Conservation (phyloP, 1,140 invertebrate genomes). For the Pogonus chalceus region DNA sequence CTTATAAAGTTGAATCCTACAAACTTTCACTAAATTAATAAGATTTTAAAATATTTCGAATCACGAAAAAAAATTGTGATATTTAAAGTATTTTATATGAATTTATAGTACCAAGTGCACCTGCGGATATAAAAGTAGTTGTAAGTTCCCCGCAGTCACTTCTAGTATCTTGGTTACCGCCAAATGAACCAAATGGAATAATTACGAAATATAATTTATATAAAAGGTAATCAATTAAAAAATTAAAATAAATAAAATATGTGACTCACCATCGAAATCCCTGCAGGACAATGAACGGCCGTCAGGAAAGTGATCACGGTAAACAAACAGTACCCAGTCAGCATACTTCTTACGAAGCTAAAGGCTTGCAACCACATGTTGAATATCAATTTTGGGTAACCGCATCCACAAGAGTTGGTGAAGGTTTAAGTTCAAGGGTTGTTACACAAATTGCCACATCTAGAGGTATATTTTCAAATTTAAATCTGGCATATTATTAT, state of each 20-base stretch:
- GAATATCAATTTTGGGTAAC: conserved; percentile 77
- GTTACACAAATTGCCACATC: conserved; percentile 48
- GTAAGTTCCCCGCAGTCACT: conserved; percentile 63
- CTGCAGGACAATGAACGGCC: conserved; percentile 49
- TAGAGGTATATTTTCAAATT: conserved; percentile 33
- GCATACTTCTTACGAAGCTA: conserved; percentile 54
- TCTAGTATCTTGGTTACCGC: conserved; percentile 70
- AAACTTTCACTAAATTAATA: neutral
- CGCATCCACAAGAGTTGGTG: conserved; percentile 62
- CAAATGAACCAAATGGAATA: conserved; percentile 64
- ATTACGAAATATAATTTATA: conserved; percentile 74
- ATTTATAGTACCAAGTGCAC: conserved; percentile 62
- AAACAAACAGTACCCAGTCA: conserved; percentile 52
- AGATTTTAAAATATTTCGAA: neutral
- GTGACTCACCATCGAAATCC: neutral
- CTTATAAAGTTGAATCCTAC: too few relatives aligned
- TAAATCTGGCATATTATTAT: neutral
- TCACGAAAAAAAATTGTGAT: neutral
- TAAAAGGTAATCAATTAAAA: conserved; percentile 39
- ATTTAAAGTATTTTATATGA: neutral
- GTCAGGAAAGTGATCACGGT: conserved; percentile 56
- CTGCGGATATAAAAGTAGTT: conserved; percentile 71
- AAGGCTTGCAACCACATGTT: conserved; percentile 60
- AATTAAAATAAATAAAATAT: conserved; percentile 2
- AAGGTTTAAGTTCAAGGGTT: conserved; percentile 60